Evolutionary conservation across 2,113 vertebrate species (phyloP).

Genomic region (Lichenostomus cassidix): DNA sequence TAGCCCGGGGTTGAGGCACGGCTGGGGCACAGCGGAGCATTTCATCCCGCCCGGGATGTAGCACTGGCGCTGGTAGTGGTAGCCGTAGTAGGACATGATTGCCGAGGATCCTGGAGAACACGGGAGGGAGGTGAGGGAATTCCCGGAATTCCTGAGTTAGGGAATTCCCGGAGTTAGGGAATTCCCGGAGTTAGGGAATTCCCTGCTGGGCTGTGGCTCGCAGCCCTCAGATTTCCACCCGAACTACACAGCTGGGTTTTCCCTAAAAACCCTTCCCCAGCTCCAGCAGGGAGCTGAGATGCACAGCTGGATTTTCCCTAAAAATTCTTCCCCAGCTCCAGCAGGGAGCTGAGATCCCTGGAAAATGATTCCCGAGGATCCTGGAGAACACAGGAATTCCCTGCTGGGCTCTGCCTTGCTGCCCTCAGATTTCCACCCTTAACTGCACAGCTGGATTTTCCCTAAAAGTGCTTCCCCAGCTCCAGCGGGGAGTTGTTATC

Average conservation of each 20-base stretch:
- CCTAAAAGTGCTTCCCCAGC: no score
- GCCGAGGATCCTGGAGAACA: not conserved
- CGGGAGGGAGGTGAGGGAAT: not conserved
- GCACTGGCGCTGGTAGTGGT: conserved; percentile 23
- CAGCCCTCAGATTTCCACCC: not conserved
- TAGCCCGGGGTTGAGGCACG: accelerated
- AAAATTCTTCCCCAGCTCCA: no score
- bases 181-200: not conserved
- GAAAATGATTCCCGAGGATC: no score
- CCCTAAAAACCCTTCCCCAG: no score
- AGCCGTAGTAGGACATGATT: conserved; percentile 7
- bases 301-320: no score
- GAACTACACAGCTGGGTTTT: no score
- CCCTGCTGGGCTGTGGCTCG: not conserved
- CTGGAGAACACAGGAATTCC: not conserved
- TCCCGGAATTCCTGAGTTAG: no score
- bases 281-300: no score
- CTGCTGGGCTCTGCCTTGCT: not conserved
- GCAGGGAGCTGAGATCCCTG: no score
- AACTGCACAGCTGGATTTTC: not conserved
- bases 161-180: no score
- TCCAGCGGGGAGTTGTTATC: no score
- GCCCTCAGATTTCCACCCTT: not conserved
- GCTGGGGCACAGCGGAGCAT: accelerated
- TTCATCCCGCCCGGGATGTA: not conserved